These are phyloP conservation scores for Rhyacophila evoluta DNA, from an alignment of 2,888 invertebrate genomes.

Conservation along the genomic window DNA sequence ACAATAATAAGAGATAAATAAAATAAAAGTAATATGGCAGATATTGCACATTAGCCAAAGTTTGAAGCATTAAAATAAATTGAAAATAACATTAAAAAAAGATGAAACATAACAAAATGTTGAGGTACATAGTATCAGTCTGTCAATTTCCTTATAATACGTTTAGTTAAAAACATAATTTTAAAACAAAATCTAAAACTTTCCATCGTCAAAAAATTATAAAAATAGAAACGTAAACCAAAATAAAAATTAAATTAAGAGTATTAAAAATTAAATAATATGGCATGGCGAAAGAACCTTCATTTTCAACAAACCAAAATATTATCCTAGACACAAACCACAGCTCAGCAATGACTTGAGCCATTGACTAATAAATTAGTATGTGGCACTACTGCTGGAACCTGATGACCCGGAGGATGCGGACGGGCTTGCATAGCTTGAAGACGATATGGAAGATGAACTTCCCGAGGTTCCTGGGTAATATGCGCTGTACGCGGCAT, in stretches of 20 bases:
- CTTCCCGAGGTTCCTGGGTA: slow-evolving; percentile 75
- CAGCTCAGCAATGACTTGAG: slow-evolving; percentile 19
- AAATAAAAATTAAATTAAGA: not conserved
- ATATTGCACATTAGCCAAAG: not conserved
- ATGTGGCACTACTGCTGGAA: slow-evolving; percentile 53
- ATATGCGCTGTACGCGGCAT: slow-evolving; percentile 79
- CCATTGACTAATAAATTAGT: slow-evolving; percentile 33
- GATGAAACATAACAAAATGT: not conserved
- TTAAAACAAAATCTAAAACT: not conserved
- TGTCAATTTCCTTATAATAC: not conserved
- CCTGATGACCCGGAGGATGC: slow-evolving; percentile 59
- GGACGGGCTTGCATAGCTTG: slow-evolving; percentile 65
- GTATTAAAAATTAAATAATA: not conserved
- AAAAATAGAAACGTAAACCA: not conserved
- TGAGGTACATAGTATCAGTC: slow-evolving; percentile 22
- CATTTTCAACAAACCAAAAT: not conserved
- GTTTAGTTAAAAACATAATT: not conserved
- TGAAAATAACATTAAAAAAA: not conserved
- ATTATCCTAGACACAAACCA: not conserved
- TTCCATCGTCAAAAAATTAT: not conserved
- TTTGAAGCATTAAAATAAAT: not conserved
- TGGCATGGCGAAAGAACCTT: not conserved
- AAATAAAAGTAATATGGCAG: too few relatives aligned
- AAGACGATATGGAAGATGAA: slow-evolving; percentile 70
- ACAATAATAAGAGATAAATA: not conserved